phyloP scores from a whole-genome alignment of 2,888 invertebrate genomes.

The Tyria jacobaeae region DNA sequence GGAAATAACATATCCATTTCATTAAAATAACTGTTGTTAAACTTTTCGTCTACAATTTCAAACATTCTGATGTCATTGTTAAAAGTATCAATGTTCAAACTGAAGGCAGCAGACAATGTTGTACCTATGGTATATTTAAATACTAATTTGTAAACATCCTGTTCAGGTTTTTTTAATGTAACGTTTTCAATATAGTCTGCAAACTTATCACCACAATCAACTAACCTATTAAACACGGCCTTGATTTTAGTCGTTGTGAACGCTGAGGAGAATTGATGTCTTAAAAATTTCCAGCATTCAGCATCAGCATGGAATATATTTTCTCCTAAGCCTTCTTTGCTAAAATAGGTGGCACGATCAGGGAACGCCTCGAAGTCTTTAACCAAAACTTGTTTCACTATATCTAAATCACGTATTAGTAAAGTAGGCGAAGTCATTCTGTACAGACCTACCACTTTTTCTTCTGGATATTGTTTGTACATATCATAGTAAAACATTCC shows the following conservation, averaged over 20 bases:
- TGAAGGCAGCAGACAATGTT: slow-evolving; percentile 47
- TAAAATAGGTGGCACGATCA: slow-evolving; percentile 59
- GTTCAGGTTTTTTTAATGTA: slow-evolving; percentile 34
- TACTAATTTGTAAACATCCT: slow-evolving; percentile 44
- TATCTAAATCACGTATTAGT: slow-evolving; percentile 63
- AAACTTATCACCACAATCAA: slow-evolving; percentile 54
- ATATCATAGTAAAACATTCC: slow-evolving; percentile 53
- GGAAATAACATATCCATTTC: slow-evolving; percentile 57
- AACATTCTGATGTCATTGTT: slow-evolving; percentile 40
- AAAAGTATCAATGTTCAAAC: slow-evolving; percentile 48
- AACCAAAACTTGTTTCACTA: slow-evolving; percentile 62
- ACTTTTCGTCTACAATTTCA: slow-evolving; percentile 40
- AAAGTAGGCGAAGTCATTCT: slow-evolving; percentile 60
- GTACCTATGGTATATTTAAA: slow-evolving; percentile 52
- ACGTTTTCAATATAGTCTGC: slow-evolving; percentile 49
- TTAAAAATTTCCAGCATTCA: slow-evolving; percentile 57
- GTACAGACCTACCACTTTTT: slow-evolving; percentile 65
- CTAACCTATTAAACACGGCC: slow-evolving; percentile 52
- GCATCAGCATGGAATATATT: slow-evolving; percentile 63
- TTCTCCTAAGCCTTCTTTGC: slow-evolving; percentile 57
- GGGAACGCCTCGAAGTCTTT: slow-evolving; percentile 65
- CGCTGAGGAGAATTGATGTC: slow-evolving; percentile 57
- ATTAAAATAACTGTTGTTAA: slow-evolving; percentile 41
- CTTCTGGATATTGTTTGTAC: slow-evolving; percentile 63
- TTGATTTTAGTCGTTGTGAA: slow-evolving; percentile 65